Evolutionary conservation across 1,140 invertebrate genomes (phyloP), one percentile per base, ranked within the genome.

Genomic region (Hycleus phaleratus): DNA sequence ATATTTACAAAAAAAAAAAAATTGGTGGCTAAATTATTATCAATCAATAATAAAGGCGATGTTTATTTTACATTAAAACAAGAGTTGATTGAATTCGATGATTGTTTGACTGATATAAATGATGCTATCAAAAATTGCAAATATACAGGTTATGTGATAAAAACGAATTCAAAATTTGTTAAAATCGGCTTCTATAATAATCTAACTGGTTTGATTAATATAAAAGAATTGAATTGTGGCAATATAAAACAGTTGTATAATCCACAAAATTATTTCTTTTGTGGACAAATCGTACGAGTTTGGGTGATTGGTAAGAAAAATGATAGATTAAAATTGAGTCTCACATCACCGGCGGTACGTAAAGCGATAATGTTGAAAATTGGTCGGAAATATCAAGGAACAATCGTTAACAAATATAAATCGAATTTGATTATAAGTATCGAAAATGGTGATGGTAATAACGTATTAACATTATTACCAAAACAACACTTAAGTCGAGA

Each of bases 161-260:
- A 76, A 48, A 73, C 76, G 39, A 72, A 71, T 4, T 32, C 66
- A 2, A 68, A 68, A 39, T 82, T 80, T 47, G 51, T 84, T 1
- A 44, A 82, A 2, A 77, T 87, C 0, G 73, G 74, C 46, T 86
- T 85, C 71, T 84, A 82, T 64, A 78, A 76, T 44, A 75, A 80
- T 49, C 68, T 83, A 2, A 78, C 74, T 52, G 85, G 82, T 1
- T 78, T 77, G 59, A 68, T 87, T 1, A 77, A 81, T 32, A 73
- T 69, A 1, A 68, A 74, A 3, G 75, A 78, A 50, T 72, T 85
- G 0, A 77, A 76, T 12, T 56, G 40, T 5, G 46, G 38, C 0
- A 52, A 58, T 53, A 3, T 26, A 6, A 48, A 50, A 75, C 46
- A 67, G 78, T 25, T 74, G 74, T 59, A 18, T 10, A 62, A 73